A percentile compares a stretch with the other conserved stretches of the same genome.
These are phyloP conservation scores for Alauda arvensis DNA, from an alignment of 2,797 vertebrate species.

Conservation along the genomic window DNA sequence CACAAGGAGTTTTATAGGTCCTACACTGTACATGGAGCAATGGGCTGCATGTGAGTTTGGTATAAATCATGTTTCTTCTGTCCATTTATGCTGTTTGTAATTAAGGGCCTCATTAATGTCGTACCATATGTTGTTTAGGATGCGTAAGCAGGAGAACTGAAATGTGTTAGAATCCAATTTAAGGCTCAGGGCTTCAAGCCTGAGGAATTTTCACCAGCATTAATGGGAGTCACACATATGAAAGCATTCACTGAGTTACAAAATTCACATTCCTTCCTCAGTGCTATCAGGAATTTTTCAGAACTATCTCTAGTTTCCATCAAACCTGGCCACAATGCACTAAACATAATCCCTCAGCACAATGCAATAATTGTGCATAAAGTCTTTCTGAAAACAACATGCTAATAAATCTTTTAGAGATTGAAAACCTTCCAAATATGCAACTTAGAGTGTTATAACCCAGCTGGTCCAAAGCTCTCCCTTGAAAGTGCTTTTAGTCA, in stretches of 20 bases:
- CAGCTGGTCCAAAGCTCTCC: neutral
- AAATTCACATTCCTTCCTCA: neutral
- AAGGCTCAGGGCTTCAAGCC: neutral
- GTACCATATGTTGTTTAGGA: neutral
- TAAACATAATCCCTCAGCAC: neutral
- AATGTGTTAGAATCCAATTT: conserved; percentile 7
- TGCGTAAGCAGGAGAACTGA: neutral
- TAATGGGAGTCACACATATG: neutral
- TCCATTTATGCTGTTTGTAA: neutral
- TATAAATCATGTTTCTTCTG: neutral
- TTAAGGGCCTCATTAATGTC: neutral
- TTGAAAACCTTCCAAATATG: neutral
- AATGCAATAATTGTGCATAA: neutral
- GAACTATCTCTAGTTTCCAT: neutral
- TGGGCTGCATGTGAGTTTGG: neutral
- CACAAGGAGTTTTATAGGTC: neutral
- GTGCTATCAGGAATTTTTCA: neutral
- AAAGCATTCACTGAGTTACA: neutral
- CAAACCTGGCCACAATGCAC: neutral
- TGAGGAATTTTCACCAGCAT: neutral
- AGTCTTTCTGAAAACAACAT: neutral
- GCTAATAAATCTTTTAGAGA: neutral
- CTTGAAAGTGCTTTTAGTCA: neutral
- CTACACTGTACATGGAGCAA: neutral
- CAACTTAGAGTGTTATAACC: neutral